Base-by-base conservation (phyloP, 2,113 vertebrate genomes). In the Eubucco bourcierii region DNA sequence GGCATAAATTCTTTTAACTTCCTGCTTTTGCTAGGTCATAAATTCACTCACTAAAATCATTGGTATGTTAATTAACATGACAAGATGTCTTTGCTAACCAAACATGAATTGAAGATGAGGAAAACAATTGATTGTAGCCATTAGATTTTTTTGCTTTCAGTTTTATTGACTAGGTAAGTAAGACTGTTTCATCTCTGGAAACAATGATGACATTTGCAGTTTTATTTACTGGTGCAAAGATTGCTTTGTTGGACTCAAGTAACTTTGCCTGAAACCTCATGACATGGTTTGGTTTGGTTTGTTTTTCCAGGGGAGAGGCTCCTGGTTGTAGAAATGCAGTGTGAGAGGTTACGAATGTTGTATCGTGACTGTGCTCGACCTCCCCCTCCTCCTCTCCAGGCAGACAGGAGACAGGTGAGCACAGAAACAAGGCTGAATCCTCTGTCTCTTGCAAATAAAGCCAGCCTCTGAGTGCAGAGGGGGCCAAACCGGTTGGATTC, bases 361-460 rank as follows among this genome's bases (percentile, higher is more conserved):
- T 99, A 99, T 94, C 98, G 99, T 6, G 99, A 99, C 95, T 99
- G 99, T 33, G 99, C 99, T 72, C 98, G 99, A 24, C 99, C 99
- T 13, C 99, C 99, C 1, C 99, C 99, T 12, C 99, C 99, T 8
- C 99, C 99, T 0, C 98, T 99, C 20, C 99, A 99, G 88, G 98
- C 99, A 7, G 99, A 99, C 96, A 97, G 99, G 72, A 98, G 99
- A 66, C 99, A 99, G 98, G 99, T 99, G 94, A 98, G 97, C 74
- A 27, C 60, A 59, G 31, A 21, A 14, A 2, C 8, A 5, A 10
- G 3, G 39, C 72, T 19, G n/a, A 55, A n/a, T 10, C 23, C 46
- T 15, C 34, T 59, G 37, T 8, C 41, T 24, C 34, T 55, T 10
- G 31, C 33, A 23, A 21, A 3, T 4, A 10, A 63, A 63, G 8